Percentiles rank a stretch among this genome's conserved stretches.
Conservation (phyloP, 2,113 vertebrate genomes). For the Xyliphius kryptos region DNA sequence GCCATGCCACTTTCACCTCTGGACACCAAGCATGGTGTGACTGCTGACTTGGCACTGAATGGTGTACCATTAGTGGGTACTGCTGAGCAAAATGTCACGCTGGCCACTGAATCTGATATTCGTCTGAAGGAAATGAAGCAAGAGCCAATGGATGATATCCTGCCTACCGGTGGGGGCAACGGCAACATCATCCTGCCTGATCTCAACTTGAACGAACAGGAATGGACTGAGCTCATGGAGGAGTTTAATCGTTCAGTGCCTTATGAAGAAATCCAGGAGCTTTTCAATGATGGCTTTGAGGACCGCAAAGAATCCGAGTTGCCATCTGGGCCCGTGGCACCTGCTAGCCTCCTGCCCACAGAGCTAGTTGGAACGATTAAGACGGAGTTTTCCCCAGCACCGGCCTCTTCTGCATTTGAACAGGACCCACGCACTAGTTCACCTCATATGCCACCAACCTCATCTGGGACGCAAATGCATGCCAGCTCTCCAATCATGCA, state of each 20-base stretch:
- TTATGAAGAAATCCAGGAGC: slow-evolving; percentile 94
- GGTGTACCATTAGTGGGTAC: slow-evolving; percentile 63
- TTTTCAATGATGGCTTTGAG: slow-evolving; percentile 91
- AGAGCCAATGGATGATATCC: slow-evolving; percentile 83
- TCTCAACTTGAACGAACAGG: slow-evolving; percentile 95
- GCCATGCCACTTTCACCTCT: slow-evolving; percentile 63
- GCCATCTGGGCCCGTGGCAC: slow-evolving; percentile 12
- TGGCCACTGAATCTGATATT: slow-evolving; percentile 67
- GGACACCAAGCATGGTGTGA: slow-evolving; percentile 70
- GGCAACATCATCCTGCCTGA: slow-evolving; percentile 84
- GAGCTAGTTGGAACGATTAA: slow-evolving; percentile 76
- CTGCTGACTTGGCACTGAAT: slow-evolving; percentile 58
- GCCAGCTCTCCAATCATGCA: slow-evolving; percentile 68
- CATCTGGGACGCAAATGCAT: slow-evolving; percentile 75
- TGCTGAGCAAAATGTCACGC: slow-evolving; percentile 55
- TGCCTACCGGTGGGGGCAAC: slow-evolving; percentile 72
- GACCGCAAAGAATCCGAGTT: slow-evolving; percentile 88
- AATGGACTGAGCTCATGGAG: slow-evolving; percentile 96
- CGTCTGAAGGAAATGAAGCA: slow-evolving; percentile 89
- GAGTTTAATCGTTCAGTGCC: slow-evolving; percentile 91
- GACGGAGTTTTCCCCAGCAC: slow-evolving; percentile 75
- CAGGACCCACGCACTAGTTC: slow-evolving; percentile 79
- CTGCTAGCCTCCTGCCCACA: slow-evolving; percentile 56
- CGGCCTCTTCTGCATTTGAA: slow-evolving; percentile 80
- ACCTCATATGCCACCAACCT: slow-evolving; percentile 74